Conservation (phyloP, 2,797 vertebrate genomes). For the Parauchenoglanis ngamensis region DNA sequence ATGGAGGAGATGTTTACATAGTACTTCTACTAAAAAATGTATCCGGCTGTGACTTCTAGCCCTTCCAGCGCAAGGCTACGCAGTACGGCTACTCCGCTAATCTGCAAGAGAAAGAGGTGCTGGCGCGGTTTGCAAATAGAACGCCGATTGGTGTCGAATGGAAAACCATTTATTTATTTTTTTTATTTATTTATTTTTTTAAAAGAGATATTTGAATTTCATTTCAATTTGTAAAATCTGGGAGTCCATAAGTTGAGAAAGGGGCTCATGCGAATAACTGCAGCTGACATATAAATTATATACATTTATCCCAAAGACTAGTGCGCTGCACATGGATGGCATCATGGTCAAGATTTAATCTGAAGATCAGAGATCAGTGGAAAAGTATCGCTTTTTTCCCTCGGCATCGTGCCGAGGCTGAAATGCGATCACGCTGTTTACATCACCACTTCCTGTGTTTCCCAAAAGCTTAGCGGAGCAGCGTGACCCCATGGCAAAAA, state of each 20-base stretch:
- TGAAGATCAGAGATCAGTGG: constrained; percentile 43
- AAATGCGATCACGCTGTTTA: constrained; percentile 77
- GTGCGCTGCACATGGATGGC: neutral
- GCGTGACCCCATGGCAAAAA: constrained; percentile 21
- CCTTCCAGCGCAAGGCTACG: constrained; percentile 30
- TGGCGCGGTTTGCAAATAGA: neutral
- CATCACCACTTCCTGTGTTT: constrained; percentile 74
- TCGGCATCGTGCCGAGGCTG: constrained; percentile 62
- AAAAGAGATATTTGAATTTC: no score
- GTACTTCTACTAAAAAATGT: neutral
- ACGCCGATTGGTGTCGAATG: neutral
- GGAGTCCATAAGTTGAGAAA: neutral
- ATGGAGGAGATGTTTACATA: neutral
- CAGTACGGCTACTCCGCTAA: neutral
- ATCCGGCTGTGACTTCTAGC: constrained; percentile 26
- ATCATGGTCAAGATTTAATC: neutral
- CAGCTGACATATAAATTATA: neutral
- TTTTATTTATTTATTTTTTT: no score
- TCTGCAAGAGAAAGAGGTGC: neutral
- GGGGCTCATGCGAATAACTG: neutral
- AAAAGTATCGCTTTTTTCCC: constrained; percentile 58
- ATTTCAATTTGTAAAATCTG: neutral
- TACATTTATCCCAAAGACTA: neutral
- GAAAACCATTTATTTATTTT: neutral
- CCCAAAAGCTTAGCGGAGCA: constrained; percentile 58